Percentiles rank a stretch among this genome's conserved stretches.
Evolutionary conservation across 2,797 vertebrate species (phyloP).

Genomic region (Lepilemur ruficaudatus): DNA sequence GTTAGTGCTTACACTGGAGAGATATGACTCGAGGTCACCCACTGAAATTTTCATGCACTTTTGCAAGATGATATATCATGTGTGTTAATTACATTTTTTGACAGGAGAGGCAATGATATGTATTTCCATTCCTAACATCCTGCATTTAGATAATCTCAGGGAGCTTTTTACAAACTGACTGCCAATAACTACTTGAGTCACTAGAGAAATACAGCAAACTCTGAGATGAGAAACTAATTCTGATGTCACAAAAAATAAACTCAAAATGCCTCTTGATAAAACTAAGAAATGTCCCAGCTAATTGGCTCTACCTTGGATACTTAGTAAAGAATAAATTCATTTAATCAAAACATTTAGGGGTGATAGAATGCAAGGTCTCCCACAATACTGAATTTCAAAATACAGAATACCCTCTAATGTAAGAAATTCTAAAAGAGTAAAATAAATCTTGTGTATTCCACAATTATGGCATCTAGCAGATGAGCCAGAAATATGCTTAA

Average conservation of each 20-base stretch:
- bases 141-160: constrained; percentile 54
- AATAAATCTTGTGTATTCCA: not conserved
- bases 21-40: not conserved
- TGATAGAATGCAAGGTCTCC: not conserved
- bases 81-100: constrained; percentile 54
- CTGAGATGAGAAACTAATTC: constrained; percentile 46
- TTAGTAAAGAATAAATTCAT: constrained; percentile 22
- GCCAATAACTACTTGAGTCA: constrained; percentile 51
- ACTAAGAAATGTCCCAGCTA: constrained; percentile 22
- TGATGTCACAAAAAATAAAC: constrained; percentile 24
- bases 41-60: constrained; percentile 9
- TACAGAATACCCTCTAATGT: not conserved
- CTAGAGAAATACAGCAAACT: constrained; percentile 49
- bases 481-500: constrained; percentile 15
- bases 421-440: not conserved
- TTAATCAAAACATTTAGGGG: not conserved
- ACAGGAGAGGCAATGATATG: constrained; percentile 31
- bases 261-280: constrained; percentile 8
- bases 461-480: not conserved
- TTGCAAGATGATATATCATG: constrained; percentile 30
- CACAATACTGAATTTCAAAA: not conserved
- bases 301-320: not conserved
- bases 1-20: not conserved
- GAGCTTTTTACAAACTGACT: constrained; percentile 58
- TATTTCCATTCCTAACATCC: constrained; percentile 41